These are phyloP conservation scores for Agriotes lineatus DNA, from an alignment of 2,888 invertebrate genomes.

Conservation along the genomic window DNA sequence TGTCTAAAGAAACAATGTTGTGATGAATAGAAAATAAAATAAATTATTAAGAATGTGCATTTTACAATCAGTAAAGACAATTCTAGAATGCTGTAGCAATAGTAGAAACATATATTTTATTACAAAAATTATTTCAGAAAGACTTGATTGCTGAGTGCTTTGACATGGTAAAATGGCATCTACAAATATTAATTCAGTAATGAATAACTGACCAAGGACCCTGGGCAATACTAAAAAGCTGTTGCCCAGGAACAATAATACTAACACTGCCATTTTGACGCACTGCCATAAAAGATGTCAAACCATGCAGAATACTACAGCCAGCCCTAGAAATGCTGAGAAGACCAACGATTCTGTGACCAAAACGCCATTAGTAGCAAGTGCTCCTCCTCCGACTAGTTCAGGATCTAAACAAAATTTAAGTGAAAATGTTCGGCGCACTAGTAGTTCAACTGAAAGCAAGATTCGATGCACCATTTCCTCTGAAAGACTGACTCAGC, in stretches of 20 bases:
- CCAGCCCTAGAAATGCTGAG: constrained; percentile 4
- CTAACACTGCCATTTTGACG: constrained; percentile 32
- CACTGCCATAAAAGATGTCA: constrained; percentile 40
- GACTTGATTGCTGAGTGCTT: neutral
- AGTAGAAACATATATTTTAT: too few species aligned
- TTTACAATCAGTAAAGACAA: too few species aligned
- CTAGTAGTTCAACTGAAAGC: neutral
- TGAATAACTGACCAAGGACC: constrained; percentile 37
- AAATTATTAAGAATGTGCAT: too few species aligned
- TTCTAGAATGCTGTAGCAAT: too few species aligned
- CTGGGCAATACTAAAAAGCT: constrained; percentile 36
- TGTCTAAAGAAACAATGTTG: too few species aligned
- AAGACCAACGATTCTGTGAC: neutral
- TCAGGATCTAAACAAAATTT: neutral
- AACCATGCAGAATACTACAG: constrained; percentile 28
- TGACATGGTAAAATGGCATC: neutral
- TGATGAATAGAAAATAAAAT: too few species aligned
- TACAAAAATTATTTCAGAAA: neutral
- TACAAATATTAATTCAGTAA: neutral
- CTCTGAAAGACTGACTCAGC: constrained; percentile 74
- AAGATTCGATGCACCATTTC: constrained; percentile 65
- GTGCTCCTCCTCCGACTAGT: neutral
- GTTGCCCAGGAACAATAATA: constrained; percentile 42
- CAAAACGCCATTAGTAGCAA: constrained; percentile 7
- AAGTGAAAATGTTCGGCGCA: neutral